Evolutionary conservation across 1,140 invertebrate species (phyloP), one percentile per base, ranked within the genome.

Genomic region (Propsilocerus akamusi): DNA sequence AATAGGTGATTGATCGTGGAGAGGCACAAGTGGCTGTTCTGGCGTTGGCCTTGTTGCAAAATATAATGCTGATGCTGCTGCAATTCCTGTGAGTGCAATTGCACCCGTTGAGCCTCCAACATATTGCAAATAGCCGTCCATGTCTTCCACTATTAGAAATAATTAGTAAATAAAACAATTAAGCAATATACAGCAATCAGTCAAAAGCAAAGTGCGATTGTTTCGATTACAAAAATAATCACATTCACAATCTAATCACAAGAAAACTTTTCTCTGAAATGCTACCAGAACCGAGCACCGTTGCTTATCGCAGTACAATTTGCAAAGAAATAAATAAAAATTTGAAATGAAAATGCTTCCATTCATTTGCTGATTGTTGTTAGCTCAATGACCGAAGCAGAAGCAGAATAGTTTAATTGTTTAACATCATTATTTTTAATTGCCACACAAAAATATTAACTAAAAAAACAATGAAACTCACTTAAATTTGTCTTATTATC

Each of bases 41-140:
- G 81, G 75, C 51, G 71, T 72, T 46, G 82, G 82, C 57, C 80
- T 72, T 37, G 77, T 80, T 55, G 76, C 78, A 57, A 80, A 73
- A 63, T 81, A 83, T 64, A 77, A 80, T 26, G 77, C 76, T 4
- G 78, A 73, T n/a, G 76, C 78, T 5, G 78, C 78, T 11, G 80
- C 81, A 32, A 83, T 75, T 47, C 80, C 80, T 10, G 81, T 81
- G 47, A 84, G 69, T 48, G 82, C 79, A 53, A 85, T 60, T 24
- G 79, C 80, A 25, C 81, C 83, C 24, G 78, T 75, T 5, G 80
- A 76, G 3, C 82, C 82, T 8, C 81, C 80, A 48, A 83, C 72
- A 68, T 83, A 84, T 59, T 76, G 76, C 58, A 84, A 67, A 66
- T 83, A 84, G 56, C 81, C 78, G 60, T 84, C 81, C 61, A 84